Percentiles rank a stretch among this genome's conserved stretches.
phyloP scores from a whole-genome alignment of 2,113 vertebrate species.

The Vidua macroura region DNA sequence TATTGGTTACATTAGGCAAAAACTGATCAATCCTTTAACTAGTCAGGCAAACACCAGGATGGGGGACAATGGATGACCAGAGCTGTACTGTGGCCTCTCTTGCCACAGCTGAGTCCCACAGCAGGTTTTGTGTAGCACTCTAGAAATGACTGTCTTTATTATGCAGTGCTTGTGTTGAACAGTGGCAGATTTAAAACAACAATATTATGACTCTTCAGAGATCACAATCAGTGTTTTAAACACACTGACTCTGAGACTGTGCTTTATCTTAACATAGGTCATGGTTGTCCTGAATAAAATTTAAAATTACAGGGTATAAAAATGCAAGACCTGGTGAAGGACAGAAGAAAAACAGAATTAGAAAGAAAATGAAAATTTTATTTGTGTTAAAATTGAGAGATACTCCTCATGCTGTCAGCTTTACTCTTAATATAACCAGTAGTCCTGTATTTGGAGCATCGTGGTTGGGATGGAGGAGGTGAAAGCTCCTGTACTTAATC shows the following conservation, averaged over 20 bases:
- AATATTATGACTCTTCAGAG: background rate
- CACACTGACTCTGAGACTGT: background rate
- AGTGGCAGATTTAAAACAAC: background rate
- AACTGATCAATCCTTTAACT: background rate
- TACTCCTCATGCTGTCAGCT: accelerated
- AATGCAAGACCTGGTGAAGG: background rate
- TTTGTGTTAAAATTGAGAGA: background rate
- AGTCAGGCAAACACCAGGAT: background rate
- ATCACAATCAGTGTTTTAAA: background rate
- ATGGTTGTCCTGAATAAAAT: background rate
- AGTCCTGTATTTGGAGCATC: background rate
- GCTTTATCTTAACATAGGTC: background rate
- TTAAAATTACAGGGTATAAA: background rate
- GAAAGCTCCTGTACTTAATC: background rate
- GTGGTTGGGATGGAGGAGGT: background rate
- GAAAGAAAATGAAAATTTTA: background rate
- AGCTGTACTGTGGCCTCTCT: background rate
- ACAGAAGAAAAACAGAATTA: background rate
- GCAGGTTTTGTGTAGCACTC: background rate
- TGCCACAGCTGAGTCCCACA: background rate
- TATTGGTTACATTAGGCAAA: background rate
- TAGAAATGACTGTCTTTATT: background rate
- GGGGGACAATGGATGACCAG: background rate
- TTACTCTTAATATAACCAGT: background rate
- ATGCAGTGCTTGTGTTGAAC: background rate